These are phyloP conservation scores for Oncorhynchus clarkii DNA, from an alignment of 2,113 vertebrate species.

Conservation along the genomic window DNA sequence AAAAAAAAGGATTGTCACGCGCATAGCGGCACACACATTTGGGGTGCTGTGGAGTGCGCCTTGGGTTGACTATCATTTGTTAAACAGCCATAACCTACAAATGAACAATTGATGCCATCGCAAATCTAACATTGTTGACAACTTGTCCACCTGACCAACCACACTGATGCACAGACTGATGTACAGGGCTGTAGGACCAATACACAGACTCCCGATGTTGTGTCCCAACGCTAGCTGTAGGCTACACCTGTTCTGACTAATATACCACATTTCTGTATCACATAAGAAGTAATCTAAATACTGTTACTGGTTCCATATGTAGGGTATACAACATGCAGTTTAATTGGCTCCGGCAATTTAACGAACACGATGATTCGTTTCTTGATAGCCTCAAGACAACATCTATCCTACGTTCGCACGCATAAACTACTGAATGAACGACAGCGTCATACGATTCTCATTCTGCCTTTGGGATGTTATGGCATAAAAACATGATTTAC, in stretches of 20 bases:
- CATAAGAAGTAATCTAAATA: too few species aligned
- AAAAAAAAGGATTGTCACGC: not conserved
- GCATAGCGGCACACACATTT: not conserved
- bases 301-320: too few species aligned
- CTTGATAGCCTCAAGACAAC: not conserved
- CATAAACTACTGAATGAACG: conserved; percentile 11
- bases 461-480: not conserved
- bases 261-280: too few species aligned
- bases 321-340: too few species aligned
- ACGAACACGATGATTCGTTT: not conserved
- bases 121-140: not conserved
- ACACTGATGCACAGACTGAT: not conserved
- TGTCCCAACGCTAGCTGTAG: too few species aligned
- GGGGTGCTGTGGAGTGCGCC: not conserved
- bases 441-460: not conserved
- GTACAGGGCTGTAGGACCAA: conserved; percentile 1
- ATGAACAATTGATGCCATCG: too few species aligned
- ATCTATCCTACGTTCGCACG: conserved; percentile 3
- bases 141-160: not conserved
- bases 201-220: not conserved
- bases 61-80: not conserved
- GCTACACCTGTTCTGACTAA: too few species aligned
- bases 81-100: too few species aligned
- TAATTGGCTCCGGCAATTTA: not conserved
- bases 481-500: conserved; percentile 4